phyloP scores from a whole-genome alignment of 1,140 invertebrate genomes.

The Brachionus paranguensis region DNA sequence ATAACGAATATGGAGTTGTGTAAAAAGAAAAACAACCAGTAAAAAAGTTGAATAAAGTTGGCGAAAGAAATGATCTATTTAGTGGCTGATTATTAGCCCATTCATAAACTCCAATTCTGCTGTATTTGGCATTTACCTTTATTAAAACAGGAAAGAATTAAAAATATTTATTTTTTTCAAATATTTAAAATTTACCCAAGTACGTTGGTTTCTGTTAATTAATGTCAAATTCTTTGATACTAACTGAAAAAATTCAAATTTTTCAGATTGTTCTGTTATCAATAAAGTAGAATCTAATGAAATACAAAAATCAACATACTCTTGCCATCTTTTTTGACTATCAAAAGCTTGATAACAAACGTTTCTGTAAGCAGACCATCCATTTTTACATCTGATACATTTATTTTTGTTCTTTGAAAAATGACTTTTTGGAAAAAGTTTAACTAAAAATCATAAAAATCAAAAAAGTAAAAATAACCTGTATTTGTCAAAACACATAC shows the following conservation, averaged over 20 bases:
- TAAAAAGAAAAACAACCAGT: background rate
- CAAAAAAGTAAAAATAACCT: background rate
- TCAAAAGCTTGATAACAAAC: background rate
- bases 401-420: background rate
- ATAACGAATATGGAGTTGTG: background rate
- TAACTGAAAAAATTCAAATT: background rate
- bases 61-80: background rate
- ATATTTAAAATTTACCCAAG: background rate
- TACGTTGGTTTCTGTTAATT: background rate
- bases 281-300: background rate
- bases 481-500: background rate
- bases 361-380: background rate
- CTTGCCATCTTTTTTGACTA: background rate
- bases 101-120: background rate
- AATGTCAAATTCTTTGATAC: background rate
- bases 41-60: background rate
- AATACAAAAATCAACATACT: background rate
- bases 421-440: background rate
- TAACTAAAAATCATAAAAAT: background rate
- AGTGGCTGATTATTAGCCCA: background rate
- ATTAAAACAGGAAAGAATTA: background rate
- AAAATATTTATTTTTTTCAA: background rate
- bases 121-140: background rate
- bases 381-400: background rate
- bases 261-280: background rate